Percentiles rank a stretch among this genome's conserved stretches.
phyloP scores from a whole-genome alignment of 2,797 vertebrate species.

The Rhynchonycteris naso region DNA sequence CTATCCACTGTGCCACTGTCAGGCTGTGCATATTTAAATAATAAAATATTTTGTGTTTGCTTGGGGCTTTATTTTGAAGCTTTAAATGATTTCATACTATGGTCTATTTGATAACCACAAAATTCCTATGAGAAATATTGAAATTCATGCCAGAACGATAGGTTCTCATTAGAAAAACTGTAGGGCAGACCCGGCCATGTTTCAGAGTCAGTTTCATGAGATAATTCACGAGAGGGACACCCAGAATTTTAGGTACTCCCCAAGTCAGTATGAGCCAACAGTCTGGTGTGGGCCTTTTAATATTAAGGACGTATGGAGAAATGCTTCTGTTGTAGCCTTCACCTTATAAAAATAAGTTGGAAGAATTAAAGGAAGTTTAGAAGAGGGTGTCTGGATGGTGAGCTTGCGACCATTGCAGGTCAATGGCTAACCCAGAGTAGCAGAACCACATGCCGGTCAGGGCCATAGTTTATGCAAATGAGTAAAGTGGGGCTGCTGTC shows the following conservation, averaged over 20 bases:
- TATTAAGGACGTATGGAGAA: conserved; percentile 16
- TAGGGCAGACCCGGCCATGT: background rate
- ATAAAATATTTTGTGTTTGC: conserved; percentile 33
- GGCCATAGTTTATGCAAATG: background rate
- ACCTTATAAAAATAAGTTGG: background rate
- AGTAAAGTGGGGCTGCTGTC: background rate
- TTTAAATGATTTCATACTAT: conserved; percentile 31
- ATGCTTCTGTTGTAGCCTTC: background rate
- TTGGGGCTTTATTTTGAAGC: conserved; percentile 16
- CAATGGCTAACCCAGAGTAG: background rate
- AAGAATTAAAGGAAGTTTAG: background rate
- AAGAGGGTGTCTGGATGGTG: background rate
- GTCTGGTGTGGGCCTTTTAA: background rate
- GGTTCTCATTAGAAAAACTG: conserved; percentile 15
- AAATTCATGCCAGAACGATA: conserved; percentile 18
- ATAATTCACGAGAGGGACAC: background rate
- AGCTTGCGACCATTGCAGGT: background rate
- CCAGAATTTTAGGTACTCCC: background rate
- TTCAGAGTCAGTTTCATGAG: background rate
- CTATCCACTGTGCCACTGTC: no score
- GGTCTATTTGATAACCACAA: conserved; percentile 14
- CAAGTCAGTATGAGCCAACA: background rate
- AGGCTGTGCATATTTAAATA: background rate
- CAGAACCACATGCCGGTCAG: background rate
- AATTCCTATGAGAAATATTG: background rate